Evolutionary conservation across 2,797 vertebrate species (phyloP).

Genomic region (Pipistrellus pygmaeus): DNA sequence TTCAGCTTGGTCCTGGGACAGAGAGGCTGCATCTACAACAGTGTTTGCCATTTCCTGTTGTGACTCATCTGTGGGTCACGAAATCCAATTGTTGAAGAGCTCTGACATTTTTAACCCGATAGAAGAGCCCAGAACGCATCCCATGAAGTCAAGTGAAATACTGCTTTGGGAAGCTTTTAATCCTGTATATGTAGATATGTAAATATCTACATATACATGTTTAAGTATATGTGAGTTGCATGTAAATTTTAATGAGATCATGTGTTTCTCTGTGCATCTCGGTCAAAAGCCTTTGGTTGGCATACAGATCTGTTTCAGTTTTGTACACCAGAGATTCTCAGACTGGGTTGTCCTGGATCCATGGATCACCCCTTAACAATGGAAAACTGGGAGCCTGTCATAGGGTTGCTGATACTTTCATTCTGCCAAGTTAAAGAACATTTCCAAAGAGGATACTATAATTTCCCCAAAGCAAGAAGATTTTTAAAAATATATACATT

Average conservation of each 20-base stretch:
- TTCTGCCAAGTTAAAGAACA: slow-evolving; percentile 28
- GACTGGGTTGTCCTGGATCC: not conserved
- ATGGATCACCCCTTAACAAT: slow-evolving; percentile 26
- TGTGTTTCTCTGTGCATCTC: slow-evolving; percentile 16
- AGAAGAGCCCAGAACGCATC: not conserved
- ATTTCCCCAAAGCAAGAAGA: slow-evolving; percentile 35
- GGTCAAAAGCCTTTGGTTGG: not conserved
- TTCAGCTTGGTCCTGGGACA: not conserved
- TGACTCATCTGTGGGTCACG: not conserved
- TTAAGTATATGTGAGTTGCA: not conserved
- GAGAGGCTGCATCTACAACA: not conserved
- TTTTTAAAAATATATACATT: not conserved
- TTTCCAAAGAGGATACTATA: not conserved
- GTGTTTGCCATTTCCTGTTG: slow-evolving; percentile 34
- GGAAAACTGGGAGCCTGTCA: not conserved
- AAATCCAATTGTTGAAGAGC: slow-evolving; percentile 9
- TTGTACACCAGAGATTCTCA: not conserved
- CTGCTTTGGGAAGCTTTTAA: slow-evolving; percentile 1
- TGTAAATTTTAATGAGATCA: not conserved
- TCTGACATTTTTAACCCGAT: slow-evolving; percentile 27
- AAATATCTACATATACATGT: slow-evolving; percentile 5
- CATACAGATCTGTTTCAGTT: not conserved
- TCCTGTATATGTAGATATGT: too few species aligned
- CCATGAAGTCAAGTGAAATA: not conserved
- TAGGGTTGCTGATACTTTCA: not conserved